Evolutionary conservation across 1,140 invertebrate species (phyloP), one percentile per base, ranked within the genome.

Genomic region (Hypothenemus hampei): DNA sequence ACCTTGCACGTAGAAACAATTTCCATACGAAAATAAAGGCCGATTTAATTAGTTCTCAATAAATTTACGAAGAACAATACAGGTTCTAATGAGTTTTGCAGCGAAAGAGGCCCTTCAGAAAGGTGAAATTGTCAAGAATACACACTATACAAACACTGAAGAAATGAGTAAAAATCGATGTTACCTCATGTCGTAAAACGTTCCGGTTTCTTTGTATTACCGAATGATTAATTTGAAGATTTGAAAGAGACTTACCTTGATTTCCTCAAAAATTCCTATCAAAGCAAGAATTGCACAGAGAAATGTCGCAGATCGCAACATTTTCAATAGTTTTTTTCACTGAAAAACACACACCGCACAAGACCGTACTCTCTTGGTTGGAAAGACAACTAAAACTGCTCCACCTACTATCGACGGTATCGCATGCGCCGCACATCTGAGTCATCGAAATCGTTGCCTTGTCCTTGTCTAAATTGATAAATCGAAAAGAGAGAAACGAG

Each of bases 251-350:
- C 65, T 66, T 53, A 67, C 65, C 65, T 58, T 57, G 11, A 58
- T 61, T 44, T 58, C 47, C 45, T 35, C 58, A 51, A 67, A 63
- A 65, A 65, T 60, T 54, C 64, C 61, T 49, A 55, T 47, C 43
- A 57, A 54, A 36, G 58, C 43, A 44, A 39, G 57, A 29, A 64
- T 58, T 16, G 58, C 63, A 67, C 59, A 62, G 50, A 64, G 23
- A 53, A 65, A 57, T 52, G 59, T 57, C 64, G 64, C 56, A 40
- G 59, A 63, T 43, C 51, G 64, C 65, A 64, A 64, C 65, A 67
- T 67, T 65, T 60, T 65, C 43, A 51, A 54, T 62, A 53, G 49
- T 54, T 59, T 58, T 60, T 59, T 33, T 40, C 39, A 58, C 57
- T 56, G 50, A 59, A 50, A 58, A 40, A 41, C 61, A 53, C 61